Evolutionary conservation across 2,113 vertebrate species (phyloP).

Genomic region (Eublepharis macularius): DNA sequence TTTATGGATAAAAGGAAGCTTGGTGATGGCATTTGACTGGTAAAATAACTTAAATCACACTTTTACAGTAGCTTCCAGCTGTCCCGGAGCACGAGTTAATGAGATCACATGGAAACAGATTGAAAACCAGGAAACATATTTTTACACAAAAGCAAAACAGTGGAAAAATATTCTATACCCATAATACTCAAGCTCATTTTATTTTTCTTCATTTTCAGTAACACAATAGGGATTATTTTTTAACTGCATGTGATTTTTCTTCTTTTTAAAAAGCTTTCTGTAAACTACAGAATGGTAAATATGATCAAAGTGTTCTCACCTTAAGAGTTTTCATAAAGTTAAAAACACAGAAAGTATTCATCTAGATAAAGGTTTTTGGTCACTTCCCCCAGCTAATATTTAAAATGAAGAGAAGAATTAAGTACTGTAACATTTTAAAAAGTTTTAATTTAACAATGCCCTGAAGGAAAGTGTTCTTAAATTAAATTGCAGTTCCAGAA

Average conservation of each 20-base stretch:
- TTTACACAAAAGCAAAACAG: conserved; percentile 62
- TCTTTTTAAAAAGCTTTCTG: background rate
- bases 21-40: conserved; percentile 33
- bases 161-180: conserved; percentile 66
- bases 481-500: background rate
- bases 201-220: conserved; percentile 36
- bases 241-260: fast-evolving
- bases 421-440: background rate
- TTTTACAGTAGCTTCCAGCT: conserved; percentile 49
- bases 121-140: conserved; percentile 76
- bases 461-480: conserved; percentile 3
- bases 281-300: conserved; percentile 35
- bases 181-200: background rate
- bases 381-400: background rate
- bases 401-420: background rate
- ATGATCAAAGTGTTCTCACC: conserved; percentile 5
- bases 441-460: background rate
- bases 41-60: conserved; percentile 54
- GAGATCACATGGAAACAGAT: conserved; percentile 70
- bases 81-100: conserved; percentile 58
- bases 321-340: background rate
- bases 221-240: conserved; percentile 18
- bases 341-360: fast-evolving
- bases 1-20: conserved; percentile 67
- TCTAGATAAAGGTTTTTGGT: background rate